Evolutionary conservation across 2,797 vertebrate species (phyloP), one percentile per base, ranked within the genome.

Genomic region (Artibeus lituratus): DNA sequence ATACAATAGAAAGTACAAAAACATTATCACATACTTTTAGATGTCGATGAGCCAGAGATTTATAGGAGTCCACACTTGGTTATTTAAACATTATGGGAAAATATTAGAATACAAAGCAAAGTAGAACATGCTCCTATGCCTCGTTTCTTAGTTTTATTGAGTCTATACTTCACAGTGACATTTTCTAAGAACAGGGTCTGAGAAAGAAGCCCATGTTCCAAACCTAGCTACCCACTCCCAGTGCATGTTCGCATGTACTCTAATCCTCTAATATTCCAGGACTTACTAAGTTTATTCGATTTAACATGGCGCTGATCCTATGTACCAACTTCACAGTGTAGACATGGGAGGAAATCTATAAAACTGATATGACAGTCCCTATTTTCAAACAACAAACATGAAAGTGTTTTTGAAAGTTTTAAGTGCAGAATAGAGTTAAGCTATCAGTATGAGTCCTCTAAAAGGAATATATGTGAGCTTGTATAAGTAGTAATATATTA

Each of bases 71-170:
- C 74, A 84, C 72, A 39, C 11, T 42, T 67, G 24, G 11, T 81
- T 32, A 87, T 92, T 59, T 42, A 81, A 81, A 53, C 29, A 53
- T 81, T 59, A 39, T 12, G 4, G 37, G 51, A 51, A 93, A 83
- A 65, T 73, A 19, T 10, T 44, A 84, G 21, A 80, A 77, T n/a
- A 49, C 77, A 67, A 86, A 89, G 57, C 67, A 91, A 80, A 89
- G 44, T 47, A 73, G 53, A 74, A 8, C 26, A 26, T 65, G 62
- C 16, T 37, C 49, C 29, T 87, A 47, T 51, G 15, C 29, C 8
- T 51, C 42, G 9, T 84, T 86, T 65, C 29, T 65, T n/a, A 44
- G 10, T 37, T 80, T 39, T 74, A 22, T 18, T 87, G 57, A 59
- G 44, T 29, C 80, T 44, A 44, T 53, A 18, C 7, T n/a, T 91